Evolutionary conservation across 2,888 invertebrate species (phyloP).

Genomic region (Rhopalosiphum nymphaeae): DNA sequence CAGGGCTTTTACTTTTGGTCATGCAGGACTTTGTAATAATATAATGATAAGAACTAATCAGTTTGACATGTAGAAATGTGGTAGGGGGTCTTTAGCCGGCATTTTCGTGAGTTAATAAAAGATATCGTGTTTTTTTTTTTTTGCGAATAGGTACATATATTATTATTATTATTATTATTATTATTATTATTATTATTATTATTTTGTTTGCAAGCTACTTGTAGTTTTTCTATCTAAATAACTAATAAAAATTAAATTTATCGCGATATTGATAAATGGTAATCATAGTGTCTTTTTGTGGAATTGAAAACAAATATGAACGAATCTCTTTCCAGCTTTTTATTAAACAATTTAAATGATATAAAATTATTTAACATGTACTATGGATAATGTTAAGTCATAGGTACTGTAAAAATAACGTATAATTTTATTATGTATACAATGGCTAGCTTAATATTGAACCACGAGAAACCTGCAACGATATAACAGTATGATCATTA

Average conservation of each 20-base stretch:
- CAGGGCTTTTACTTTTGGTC: slow-evolving; percentile 27
- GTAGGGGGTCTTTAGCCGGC: background rate
- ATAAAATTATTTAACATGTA: background rate
- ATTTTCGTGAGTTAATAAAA: slow-evolving; percentile 11
- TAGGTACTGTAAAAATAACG: background rate
- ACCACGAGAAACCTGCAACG: background rate
- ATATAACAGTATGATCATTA: background rate
- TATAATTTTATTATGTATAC: background rate
- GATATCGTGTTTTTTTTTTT: background rate
- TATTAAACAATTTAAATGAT: background rate
- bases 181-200: background rate
- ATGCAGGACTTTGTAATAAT: background rate
- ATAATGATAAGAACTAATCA: slow-evolving; percentile 43
- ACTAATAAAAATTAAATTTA: background rate
- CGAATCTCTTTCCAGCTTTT: background rate
- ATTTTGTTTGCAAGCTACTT: background rate
- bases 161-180: background rate
- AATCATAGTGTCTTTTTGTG: background rate
- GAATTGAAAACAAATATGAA: background rate
- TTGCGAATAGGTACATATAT: background rate
- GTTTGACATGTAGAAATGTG: background rate
- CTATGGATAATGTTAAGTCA: background rate
- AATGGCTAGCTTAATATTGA: background rate
- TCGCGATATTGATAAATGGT: too few relatives aligned
- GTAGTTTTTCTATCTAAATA: background rate